Base-by-base conservation (phyloP, 2,113 vertebrate genomes). In the Pelvicachromis taeniatus region DNA sequence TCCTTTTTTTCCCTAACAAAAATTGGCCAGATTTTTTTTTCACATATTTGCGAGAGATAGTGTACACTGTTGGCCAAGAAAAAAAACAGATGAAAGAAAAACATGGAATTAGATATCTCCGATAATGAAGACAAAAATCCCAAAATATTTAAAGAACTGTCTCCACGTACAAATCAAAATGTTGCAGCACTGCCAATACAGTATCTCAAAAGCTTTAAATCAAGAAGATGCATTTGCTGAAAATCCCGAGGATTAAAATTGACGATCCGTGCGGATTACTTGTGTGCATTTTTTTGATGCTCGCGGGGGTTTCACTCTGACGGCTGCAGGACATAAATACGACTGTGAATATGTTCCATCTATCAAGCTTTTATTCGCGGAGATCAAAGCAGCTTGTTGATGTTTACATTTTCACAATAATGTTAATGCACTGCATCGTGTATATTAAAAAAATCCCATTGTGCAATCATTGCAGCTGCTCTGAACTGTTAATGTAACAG, bases 71-170 rank as follows among this genome's bases (percentile, higher is more conserved):
- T 31, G 63, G 63, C 53, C 17, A 68, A 79, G 55, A 61, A 80
- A 85, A 82, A 90, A 89, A 77, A 19, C 26, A 13, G 40, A 26
- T 58, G 45, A 80, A 85, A 83, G 40, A 82, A 54, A 82, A 78
- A 77, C 77, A 42, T 26, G 79, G 82, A 79, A 82, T 78, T 68
- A 85, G 70, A 90, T 65, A 91, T 84, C 63, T 80, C 80, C 78
- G 63, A 93, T 94, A 92, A 94, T 93, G 87, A 92, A 88, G 90
- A 94, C 87, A 90, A 87, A 89, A 87, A 91, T 92, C 80, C 54
- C 75, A 84, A 93, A 95, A 95, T 94, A 94, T 95, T 95, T 94
- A 92, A 68, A 84, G 48, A 88, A 80, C 61, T 40, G 73, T 90
- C 78, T 85, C 65, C 73, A 81, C 11, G 17, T 53, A 88, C 92